Evolutionary conservation across 2,888 invertebrate genomes (phyloP), one percentile per base, ranked within the genome.

Genomic region (Agonopterix heracliana): DNA sequence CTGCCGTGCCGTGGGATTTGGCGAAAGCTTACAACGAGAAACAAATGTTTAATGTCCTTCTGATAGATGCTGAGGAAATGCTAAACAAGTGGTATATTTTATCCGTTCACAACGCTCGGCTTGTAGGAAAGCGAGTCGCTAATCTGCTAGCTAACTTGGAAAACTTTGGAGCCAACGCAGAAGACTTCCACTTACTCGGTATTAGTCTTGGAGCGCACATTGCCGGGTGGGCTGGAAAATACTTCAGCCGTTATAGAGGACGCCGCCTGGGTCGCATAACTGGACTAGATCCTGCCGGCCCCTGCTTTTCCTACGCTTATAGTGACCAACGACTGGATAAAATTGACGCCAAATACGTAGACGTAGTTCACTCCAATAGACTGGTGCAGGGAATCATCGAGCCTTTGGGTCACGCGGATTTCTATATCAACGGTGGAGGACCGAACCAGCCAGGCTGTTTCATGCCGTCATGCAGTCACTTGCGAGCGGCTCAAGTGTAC

Each of bases 401-500:
- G 57, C 81, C 91, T 8, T 78, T 93, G 54, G 94, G 94, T 0
- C 93, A 94, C 73, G 92, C 91, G 1, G 94, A 94, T 71, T 94
- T 93, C 72, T 94, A 92, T 81, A 92, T 94, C 4, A 94, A 94
- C 61, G 91, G 91, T 13, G 94, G 94, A 11, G 90, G 91, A 2
- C 90, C 93, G 0, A 82, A 90, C 52, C 94, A 94, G 66, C 94
- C 93, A 0, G 93, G 93, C 8, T 94, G 94, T 66, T 78, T 90
- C 35, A 78, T 84, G 69, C 85, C 86, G 0, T 78, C 81, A 1
- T 89, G 89, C 54, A 89, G 89, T 59, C 89, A 89, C 57, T 70
- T 86, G 14, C 72, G 89, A 48, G 88, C 89, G 3, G 83, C 83
- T 1, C 66, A 80, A 66, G 75, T 88, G 3, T 89, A 79, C 49